Evolutionary conservation across 53 echinoderm and acorn worm genomes (phyloP).

Genomic region (Holothuria scabra): DNA sequence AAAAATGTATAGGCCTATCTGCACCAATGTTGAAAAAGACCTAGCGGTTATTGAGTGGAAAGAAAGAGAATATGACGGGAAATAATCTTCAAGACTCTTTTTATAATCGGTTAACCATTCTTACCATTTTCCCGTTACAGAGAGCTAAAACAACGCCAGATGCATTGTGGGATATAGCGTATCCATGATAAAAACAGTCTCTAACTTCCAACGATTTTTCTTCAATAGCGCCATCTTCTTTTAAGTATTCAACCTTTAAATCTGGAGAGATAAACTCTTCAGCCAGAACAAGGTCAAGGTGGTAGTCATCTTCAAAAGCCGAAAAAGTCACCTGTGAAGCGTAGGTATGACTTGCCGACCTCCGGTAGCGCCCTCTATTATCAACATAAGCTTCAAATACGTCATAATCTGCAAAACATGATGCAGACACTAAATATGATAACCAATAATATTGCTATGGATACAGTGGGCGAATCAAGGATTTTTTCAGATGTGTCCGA

Average conservation of each 20-base stretch:
- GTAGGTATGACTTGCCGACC: neutral
- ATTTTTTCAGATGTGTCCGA: no score
- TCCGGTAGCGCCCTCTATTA: neutral
- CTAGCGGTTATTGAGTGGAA: no score
- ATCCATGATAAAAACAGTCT: conserved; percentile 34
- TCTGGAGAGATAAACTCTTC: neutral
- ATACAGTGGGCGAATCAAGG: no score
- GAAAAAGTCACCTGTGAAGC: conserved; percentile 16
- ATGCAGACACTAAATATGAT: no score
- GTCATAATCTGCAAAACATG: neutral
- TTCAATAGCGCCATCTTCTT: neutral
- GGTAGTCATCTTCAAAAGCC: conserved; percentile 20
- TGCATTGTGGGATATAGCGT: conserved; percentile 20
- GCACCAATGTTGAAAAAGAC: no score
- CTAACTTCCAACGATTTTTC: neutral
- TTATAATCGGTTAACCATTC: neutral
- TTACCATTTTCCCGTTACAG: conserved; percentile 15
- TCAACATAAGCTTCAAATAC: neutral
- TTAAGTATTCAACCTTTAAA: conserved; percentile 15
- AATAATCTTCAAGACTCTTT: no score
- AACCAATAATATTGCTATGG: no score
- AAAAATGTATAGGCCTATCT: no score
- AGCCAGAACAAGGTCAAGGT: conserved; percentile 9
- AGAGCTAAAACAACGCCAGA: neutral
- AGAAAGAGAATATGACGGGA: no score